A percentile compares a stretch with the other conserved stretches of the same genome.
phyloP scores from a whole-genome alignment of 35 echinoderm and acorn worm species.

The Anneissia japonica region DNA sequence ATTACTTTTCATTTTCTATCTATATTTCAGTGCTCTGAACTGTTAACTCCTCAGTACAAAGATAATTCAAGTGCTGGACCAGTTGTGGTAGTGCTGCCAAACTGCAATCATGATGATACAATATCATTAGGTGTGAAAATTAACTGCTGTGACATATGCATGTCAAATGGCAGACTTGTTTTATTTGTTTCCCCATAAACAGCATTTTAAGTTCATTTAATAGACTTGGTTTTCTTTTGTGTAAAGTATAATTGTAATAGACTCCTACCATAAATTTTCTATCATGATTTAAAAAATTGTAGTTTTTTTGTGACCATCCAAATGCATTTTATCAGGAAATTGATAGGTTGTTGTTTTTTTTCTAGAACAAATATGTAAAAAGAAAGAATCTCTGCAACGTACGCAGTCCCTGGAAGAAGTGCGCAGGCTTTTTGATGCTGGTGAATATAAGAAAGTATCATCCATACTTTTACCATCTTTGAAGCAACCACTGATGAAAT shows the following conservation, averaged over 20 bases:
- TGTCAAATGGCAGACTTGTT: no score
- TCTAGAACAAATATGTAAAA: slow-evolving; percentile 52
- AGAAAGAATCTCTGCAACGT: slow-evolving; percentile 59
- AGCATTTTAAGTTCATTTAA: no score
- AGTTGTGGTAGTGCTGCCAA: not conserved
- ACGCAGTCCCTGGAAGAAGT: slow-evolving; percentile 86
- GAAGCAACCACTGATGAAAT: slow-evolving; percentile 9
- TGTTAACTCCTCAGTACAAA: not conserved
- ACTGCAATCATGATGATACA: slow-evolving; percentile 9
- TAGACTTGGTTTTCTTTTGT: no score
- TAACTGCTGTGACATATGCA: no score
- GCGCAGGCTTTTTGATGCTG: slow-evolving; percentile 49
- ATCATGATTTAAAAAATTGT: no score
- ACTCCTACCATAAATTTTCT: no score
- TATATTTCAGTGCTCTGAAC: slow-evolving; percentile 9
- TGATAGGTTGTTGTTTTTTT: no score
- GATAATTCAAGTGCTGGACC: not conserved
- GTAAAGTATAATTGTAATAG: no score
- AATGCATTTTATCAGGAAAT: no score
- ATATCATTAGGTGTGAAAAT: not conserved
- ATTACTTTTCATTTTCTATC: no score
- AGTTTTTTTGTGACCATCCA: no score
- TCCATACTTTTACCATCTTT: slow-evolving; percentile 56
- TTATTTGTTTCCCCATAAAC: no score
- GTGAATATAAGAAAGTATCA: slow-evolving; percentile 49